A percentile compares a stretch with the other conserved stretches of the same genome.
phyloP scores from a whole-genome alignment of 2,113 vertebrate species.

The Cavia aperea region DNA sequence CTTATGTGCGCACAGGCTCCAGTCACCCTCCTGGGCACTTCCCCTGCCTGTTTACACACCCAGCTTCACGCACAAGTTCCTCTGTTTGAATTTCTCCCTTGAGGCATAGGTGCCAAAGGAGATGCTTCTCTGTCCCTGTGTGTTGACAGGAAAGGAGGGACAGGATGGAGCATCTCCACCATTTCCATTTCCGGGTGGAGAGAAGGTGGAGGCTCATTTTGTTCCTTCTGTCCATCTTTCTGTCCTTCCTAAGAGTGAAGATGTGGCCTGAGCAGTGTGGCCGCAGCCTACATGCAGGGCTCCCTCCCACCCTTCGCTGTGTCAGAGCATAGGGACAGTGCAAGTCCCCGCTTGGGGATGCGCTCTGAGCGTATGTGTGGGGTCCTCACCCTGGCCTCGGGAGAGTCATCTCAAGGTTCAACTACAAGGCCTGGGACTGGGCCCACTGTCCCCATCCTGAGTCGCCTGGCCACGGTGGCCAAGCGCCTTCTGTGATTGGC shows the following conservation, averaged over 20 bases:
- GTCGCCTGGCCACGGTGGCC: background rate
- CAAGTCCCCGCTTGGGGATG: fast-evolving
- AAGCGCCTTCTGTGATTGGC: background rate
- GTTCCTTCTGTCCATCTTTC: background rate
- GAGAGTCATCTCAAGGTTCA: no score
- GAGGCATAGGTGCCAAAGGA: background rate
- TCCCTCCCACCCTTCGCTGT: background rate
- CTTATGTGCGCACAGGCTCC: background rate
- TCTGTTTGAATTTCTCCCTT: background rate
- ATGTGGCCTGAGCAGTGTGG: background rate
- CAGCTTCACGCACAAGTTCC: background rate
- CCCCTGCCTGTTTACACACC: background rate
- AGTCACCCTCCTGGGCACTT: background rate
- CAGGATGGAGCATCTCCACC: background rate
- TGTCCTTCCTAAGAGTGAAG: background rate
- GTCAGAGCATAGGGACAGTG: background rate
- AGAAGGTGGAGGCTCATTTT: background rate
- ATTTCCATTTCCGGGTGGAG: background rate
- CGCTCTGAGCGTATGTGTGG: fast-evolving
- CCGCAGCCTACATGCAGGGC: background rate
- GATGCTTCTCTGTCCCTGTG: background rate
- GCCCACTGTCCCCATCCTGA: background rate
- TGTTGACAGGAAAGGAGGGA: background rate
- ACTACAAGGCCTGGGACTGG: fast-evolving
- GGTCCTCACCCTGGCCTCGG: background rate